phyloP scores from a whole-genome alignment of 92 coral and sea anemone species.

The Plumapathes pennacea region DNA sequence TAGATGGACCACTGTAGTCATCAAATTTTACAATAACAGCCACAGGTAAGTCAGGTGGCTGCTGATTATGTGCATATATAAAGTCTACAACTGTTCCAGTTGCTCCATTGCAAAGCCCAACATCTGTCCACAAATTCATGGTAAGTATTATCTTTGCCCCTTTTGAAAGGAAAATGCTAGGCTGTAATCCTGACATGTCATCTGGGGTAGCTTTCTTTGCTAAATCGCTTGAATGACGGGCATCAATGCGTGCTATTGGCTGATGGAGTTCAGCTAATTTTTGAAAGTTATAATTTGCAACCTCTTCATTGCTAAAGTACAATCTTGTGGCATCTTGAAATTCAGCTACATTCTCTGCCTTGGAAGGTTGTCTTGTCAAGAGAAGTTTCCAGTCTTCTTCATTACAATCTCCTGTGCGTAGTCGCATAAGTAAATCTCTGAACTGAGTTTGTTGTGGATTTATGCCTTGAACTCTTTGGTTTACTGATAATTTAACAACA shows the following conservation, averaged over 20 bases:
- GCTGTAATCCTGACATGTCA: constrained; percentile 35
- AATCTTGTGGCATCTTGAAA: constrained; percentile 33
- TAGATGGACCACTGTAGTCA: constrained; percentile 20
- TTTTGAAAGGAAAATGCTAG: constrained; percentile 32
- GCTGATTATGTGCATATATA: constrained; percentile 2
- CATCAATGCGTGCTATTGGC: constrained; percentile 31
- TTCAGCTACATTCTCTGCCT: constrained; percentile 23
- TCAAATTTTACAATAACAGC: constrained; percentile 15
- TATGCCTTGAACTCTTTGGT: constrained; percentile 42
- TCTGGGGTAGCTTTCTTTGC: constrained; percentile 38
- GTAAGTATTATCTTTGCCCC: constrained; percentile 17
- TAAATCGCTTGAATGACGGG: constrained; percentile 30
- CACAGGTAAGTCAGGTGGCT: constrained; percentile 12
- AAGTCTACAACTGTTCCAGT: constrained; percentile 2
- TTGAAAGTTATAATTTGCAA: constrained; percentile 33
- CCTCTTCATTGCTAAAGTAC: constrained; percentile 33
- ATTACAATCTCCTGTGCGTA: constrained; percentile 29
- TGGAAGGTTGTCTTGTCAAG: constrained; percentile 30
- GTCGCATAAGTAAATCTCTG: constrained; percentile 17
- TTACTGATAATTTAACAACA: constrained; percentile 37
- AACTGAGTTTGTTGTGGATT: constrained; percentile 35
- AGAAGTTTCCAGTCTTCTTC: constrained; percentile 41
- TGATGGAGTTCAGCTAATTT: constrained; percentile 22
- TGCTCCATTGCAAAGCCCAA: constrained; percentile 19
- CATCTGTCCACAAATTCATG: constrained; percentile 27